Conservation (phyloP, 1,140 invertebrate genomes). For the Daktulosphaira vitifoliae region DNA sequence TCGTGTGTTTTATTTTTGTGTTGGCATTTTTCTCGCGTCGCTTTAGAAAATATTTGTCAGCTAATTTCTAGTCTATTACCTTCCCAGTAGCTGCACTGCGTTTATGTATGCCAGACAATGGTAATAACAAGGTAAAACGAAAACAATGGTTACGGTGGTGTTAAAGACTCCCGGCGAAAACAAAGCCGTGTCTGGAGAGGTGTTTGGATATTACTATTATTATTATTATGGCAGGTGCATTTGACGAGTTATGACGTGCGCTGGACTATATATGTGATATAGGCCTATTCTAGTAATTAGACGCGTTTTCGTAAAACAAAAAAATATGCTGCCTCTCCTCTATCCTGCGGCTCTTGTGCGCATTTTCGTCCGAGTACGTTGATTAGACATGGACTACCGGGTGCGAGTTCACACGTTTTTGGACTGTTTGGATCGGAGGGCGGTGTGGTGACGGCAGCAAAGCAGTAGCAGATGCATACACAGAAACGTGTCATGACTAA, state of each 20-base stretch:
- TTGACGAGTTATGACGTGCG: conserved; percentile 10
- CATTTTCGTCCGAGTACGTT: not conserved
- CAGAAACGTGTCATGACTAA: conserved; percentile 22
- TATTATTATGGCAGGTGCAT: conserved; percentile 19
- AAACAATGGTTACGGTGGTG: conserved; percentile 17
- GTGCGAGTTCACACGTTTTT: not conserved
- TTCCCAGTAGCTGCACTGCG: not conserved
- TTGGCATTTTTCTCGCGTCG: too few species aligned
- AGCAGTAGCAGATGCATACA: not conserved
- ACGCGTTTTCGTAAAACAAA: conserved; percentile 7
- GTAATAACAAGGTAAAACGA: conserved; percentile 19
- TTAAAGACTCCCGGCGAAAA: not conserved
- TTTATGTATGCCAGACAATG: conserved; percentile 9
- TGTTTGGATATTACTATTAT: conserved; percentile 18
- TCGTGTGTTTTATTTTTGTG: too few species aligned
- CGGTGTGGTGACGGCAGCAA: not conserved
- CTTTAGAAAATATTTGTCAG: conserved; percentile 5
- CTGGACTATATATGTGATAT: not conserved
- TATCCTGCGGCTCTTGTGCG: too few species aligned
- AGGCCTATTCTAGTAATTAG: conserved; percentile 18
- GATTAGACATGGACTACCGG: conserved; percentile 27
- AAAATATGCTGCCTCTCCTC: not conserved
- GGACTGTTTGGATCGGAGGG: not conserved
- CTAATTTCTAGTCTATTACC: not conserved
- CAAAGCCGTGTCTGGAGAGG: conserved; percentile 23